Percentiles rank a stretch among this genome's conserved stretches.
Conservation (phyloP, 2,888 invertebrate genomes). For the Cantharis lateralis region DNA sequence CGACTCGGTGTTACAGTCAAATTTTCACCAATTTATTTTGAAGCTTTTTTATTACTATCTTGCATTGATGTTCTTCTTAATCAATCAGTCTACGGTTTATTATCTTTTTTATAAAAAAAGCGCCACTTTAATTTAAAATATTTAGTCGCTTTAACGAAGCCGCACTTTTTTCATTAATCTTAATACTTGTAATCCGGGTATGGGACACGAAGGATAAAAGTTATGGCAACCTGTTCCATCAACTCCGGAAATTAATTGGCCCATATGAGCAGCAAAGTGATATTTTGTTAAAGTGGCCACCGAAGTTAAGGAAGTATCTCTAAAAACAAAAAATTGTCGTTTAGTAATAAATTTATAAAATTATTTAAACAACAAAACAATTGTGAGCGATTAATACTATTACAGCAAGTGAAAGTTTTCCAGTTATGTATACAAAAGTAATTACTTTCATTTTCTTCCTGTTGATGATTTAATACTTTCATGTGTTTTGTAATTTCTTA, state of each 20-base stretch:
- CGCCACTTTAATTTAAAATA: neutral
- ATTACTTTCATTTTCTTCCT: conserved; percentile 42
- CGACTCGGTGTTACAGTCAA: neutral
- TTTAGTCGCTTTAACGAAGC: conserved; percentile 44
- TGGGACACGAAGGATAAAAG: conserved; percentile 68
- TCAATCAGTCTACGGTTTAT: neutral
- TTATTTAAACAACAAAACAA: neutral
- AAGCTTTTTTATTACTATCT: neutral
- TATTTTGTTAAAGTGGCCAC: conserved; percentile 67
- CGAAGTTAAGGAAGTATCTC: conserved; percentile 66
- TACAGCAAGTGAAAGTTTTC: conserved; percentile 37
- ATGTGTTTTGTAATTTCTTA: conserved; percentile 45
- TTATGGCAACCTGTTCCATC: conserved; percentile 71
- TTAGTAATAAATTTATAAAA: neutral
- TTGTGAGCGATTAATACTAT: conserved; percentile 3
- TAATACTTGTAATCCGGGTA: conserved; percentile 65
- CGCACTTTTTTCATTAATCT: conserved; percentile 67
- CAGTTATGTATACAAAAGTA: conserved; percentile 40
- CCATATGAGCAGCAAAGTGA: conserved; percentile 72
- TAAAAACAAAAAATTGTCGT: conserved; percentile 46
- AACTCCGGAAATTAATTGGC: conserved; percentile 67
- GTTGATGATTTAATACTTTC: conserved; percentile 24
- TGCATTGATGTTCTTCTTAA: no score
- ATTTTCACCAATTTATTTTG: neutral
- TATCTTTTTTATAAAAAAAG: neutral